A percentile compares a stretch with the other conserved stretches of the same genome.
Conservation (phyloP, 2,113 vertebrate genomes). For the Mustela nigripes region DNA sequence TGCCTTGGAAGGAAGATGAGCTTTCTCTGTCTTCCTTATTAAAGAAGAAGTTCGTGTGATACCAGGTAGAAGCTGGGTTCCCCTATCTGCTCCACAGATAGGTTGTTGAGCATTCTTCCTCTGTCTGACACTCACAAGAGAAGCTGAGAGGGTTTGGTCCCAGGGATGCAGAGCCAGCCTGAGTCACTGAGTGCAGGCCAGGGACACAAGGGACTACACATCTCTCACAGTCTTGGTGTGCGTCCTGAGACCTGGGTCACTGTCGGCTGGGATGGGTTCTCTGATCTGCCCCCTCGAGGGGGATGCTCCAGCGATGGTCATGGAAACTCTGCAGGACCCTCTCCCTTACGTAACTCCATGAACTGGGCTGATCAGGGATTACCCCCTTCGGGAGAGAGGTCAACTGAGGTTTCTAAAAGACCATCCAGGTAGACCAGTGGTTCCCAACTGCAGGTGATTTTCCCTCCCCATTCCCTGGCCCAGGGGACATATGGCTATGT, state of each 20-base stretch:
- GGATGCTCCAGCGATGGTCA: not conserved
- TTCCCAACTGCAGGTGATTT: not conserved
- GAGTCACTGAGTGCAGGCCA: not conserved
- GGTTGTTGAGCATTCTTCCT: not conserved
- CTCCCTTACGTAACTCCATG: not conserved
- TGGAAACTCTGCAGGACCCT: not conserved
- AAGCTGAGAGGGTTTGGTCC: not conserved
- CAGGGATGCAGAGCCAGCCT: not conserved
- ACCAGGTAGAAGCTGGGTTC: not conserved
- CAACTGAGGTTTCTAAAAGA: not conserved
- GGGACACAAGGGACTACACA: not conserved
- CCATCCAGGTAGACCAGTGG: not conserved
- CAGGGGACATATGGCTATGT: not conserved
- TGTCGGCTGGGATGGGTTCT: not conserved
- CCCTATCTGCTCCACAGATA: not conserved
- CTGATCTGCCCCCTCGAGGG: not conserved
- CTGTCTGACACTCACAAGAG: not conserved
- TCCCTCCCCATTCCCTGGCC: not conserved
- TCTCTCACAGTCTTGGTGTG: accelerated
- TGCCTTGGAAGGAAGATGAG: slow-evolving; percentile 29
- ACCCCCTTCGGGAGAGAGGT: not conserved
- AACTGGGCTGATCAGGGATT: not conserved
- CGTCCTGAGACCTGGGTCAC: not conserved
- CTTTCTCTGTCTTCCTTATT: not conserved
- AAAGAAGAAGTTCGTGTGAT: not conserved